Conservation (phyloP, 2,113 vertebrate species). For the Calyptomena viridis region DNA sequence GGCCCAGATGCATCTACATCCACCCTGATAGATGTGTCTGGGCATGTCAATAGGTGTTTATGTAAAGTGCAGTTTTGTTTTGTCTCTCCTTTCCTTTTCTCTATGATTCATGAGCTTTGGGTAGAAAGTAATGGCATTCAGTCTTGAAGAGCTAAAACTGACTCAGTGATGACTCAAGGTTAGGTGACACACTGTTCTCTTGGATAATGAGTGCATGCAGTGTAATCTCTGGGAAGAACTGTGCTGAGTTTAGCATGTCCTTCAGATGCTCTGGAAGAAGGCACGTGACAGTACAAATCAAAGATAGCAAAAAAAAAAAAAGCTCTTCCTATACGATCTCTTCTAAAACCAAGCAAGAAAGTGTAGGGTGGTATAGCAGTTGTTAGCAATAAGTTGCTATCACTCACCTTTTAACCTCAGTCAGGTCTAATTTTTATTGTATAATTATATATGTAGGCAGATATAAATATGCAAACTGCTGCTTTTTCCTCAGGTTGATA, state of each 20-base stretch:
- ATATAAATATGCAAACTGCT: background rate
- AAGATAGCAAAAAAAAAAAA: background rate
- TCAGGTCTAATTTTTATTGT: background rate
- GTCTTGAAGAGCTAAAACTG: constrained; percentile 11
- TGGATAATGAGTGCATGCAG: background rate
- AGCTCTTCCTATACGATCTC: background rate
- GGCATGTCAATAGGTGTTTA: background rate
- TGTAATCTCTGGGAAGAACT: constrained; percentile 21
- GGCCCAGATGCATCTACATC: background rate
- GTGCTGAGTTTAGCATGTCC: constrained; percentile 43
- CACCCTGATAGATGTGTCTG: background rate
- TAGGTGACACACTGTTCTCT: constrained; percentile 22
- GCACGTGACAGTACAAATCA: background rate
- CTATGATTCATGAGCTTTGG: background rate
- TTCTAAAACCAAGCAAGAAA: background rate
- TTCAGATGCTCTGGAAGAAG: constrained; percentile 34
- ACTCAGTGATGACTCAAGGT: constrained; percentile 46
- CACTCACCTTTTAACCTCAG: background rate
- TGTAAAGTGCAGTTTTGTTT: background rate
- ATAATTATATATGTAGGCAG: background rate
- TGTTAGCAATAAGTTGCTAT: background rate
- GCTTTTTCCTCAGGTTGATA: background rate
- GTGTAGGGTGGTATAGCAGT: background rate
- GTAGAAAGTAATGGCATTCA: background rate
- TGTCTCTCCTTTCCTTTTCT: background rate